phyloP scores from a whole-genome alignment of 2,113 vertebrate species.

The Cryptoleucopteryx plumbea region DNA sequence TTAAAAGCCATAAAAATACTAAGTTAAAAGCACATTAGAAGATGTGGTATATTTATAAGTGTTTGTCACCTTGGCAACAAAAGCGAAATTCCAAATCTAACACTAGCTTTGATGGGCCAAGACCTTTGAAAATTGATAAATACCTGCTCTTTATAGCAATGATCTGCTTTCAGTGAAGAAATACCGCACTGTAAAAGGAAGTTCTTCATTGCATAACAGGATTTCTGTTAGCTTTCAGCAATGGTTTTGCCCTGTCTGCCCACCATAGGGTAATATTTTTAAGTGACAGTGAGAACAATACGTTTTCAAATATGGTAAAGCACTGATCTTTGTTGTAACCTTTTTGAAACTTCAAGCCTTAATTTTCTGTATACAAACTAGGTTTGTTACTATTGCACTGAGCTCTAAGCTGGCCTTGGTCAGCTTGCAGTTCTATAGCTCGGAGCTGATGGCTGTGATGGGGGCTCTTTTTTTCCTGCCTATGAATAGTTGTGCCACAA shows the following conservation, averaged over 20 bases:
- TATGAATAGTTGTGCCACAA: not conserved
- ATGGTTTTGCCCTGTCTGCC: slow-evolving; percentile 22
- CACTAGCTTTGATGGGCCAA: slow-evolving; percentile 79
- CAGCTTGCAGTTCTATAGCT: not conserved
- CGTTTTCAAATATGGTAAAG: not conserved
- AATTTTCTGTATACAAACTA: not conserved
- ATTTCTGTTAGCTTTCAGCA: slow-evolving; percentile 34
- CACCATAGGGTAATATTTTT: not conserved
- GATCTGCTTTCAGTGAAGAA: slow-evolving; percentile 72
- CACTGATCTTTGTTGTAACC: not conserved
- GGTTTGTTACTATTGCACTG: not conserved
- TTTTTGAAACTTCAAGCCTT: not conserved
- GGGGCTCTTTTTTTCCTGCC: not conserved
- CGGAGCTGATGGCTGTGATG: not conserved
- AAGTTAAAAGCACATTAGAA: slow-evolving; percentile 84
- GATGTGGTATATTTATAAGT: slow-evolving; percentile 85
- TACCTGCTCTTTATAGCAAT: slow-evolving; percentile 70
- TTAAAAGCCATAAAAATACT: slow-evolving; percentile 87
- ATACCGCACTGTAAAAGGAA: slow-evolving; percentile 46
- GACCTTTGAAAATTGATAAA: slow-evolving; percentile 85
- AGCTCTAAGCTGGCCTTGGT: not conserved
- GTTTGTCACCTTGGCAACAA: slow-evolving; percentile 85
- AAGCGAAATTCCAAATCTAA: slow-evolving; percentile 77
- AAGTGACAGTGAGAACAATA: slow-evolving; percentile 23
- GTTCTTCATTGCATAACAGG: slow-evolving; percentile 27